Percentiles rank a stretch among this genome's conserved stretches.
Evolutionary conservation across 2,888 invertebrate species (phyloP).

Genomic region (Ametastegia equiseti): DNA sequence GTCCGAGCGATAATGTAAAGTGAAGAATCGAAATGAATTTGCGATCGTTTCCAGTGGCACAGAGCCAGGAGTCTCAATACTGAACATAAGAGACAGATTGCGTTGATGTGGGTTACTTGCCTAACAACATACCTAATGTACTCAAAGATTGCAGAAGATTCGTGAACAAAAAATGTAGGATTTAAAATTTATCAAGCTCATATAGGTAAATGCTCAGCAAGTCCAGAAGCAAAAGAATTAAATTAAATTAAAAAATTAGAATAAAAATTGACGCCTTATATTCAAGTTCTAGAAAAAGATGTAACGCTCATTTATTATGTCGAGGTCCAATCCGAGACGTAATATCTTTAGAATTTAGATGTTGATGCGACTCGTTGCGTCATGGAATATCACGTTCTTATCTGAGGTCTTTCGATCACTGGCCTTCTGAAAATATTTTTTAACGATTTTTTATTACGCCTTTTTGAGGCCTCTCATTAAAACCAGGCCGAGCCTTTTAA

Average conservation of each 20-base stretch:
- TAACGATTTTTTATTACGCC: not conserved
- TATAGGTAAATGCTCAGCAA: too few relatives aligned
- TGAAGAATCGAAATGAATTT: conserved; percentile 6
- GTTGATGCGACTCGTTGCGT: conserved; percentile 27
- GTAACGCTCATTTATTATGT: conserved; percentile 21
- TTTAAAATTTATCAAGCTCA: too few relatives aligned
- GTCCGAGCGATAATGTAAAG: not conserved
- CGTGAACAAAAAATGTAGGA: not conserved
- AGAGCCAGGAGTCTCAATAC: not conserved
- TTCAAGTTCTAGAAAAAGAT: conserved; percentile 7
- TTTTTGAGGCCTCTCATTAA: not conserved
- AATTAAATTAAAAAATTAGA: too few relatives aligned
- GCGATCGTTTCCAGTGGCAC: conserved; percentile 1
- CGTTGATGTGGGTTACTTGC: conserved; percentile 1
- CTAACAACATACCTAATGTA: not conserved
- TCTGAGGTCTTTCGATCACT: not conserved
- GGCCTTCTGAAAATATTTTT: conserved; percentile 31
- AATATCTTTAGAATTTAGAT: conserved; percentile 18
- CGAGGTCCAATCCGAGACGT: conserved; percentile 28
- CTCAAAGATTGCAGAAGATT: not conserved
- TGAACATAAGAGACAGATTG: not conserved
- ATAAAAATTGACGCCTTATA: not conserved
- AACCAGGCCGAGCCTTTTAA: not conserved
- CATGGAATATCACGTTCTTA: conserved; percentile 31
- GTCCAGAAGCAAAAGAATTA: too few relatives aligned